Evolutionary conservation across 1,140 invertebrate genomes (phyloP), one percentile per base, ranked within the genome.

Genomic region (Aethina tumida): DNA sequence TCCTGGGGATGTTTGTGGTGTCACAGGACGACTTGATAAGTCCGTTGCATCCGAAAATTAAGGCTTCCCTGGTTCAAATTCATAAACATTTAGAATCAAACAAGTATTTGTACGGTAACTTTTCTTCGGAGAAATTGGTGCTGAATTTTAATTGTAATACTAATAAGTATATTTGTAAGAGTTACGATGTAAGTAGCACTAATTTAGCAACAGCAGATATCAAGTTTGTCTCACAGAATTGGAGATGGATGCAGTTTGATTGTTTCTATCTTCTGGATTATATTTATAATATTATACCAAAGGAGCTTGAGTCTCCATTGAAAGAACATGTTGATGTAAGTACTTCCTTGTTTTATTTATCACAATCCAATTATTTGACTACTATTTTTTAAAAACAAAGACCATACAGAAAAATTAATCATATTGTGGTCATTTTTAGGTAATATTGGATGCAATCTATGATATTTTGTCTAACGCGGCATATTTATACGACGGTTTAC

Each of bases 231-330:
- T 55, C 68, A 0, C 77, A 74, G 57, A 44, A 61, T 2, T 71
- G 66, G 3, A 71, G 71, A 46, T 86, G 82, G 81, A 69, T 77
- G 45, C 68, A 75, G 49, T 54, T 86, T n/a, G 72, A 82, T 49
- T 76, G 78, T 45, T 65, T 73, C 43, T 68, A 79, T 52, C 73
- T 79, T 50, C 70, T 86, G 55, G 74, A 84, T 55, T 69, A 53
- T 35, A 27, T 48, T 20, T 58, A 51, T 46, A 44, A 48, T 25
- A 49, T 58, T 21, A 35, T 30, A 10, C 25, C 45, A 17, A 32
- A 53, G 31, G 44, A 50, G 20, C 25, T 17, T 19, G 46, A 47
- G 21, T 51, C 48, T 31, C 49, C 47, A 10, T 39, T 59, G 30
- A 50, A 49, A 27, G 51, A 50, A 40, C 55, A 60, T 41, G 52